Conservation (phyloP, 2,888 invertebrate genomes). For the Ethmia dodecea region DNA sequence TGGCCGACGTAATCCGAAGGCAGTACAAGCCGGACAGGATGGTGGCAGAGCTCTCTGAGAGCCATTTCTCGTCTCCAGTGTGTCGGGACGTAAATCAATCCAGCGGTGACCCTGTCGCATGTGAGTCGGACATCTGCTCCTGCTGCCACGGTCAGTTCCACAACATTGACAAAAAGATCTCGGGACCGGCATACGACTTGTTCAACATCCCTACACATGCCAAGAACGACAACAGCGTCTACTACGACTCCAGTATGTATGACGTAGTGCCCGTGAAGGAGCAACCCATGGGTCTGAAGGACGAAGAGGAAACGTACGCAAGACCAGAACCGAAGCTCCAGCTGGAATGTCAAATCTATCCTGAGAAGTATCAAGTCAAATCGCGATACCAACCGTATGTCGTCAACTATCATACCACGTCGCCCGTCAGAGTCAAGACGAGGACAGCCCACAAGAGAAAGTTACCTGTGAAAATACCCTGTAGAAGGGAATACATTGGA, state of each 20-base stretch:
- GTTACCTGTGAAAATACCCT: neutral
- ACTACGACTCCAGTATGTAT: conserved; percentile 53
- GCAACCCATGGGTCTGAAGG: conserved; percentile 28
- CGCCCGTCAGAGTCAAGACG: neutral
- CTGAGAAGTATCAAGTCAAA: conserved; percentile 17
- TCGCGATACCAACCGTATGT: conserved; percentile 15
- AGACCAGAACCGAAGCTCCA: conserved; percentile 24
- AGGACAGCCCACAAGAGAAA: conserved; percentile 4
- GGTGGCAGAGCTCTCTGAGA: conserved; percentile 32
- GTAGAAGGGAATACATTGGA: too few relatives aligned
- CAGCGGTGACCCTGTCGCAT: conserved; percentile 9
- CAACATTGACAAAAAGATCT: conserved; percentile 40
- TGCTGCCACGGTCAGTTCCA: conserved; percentile 47
- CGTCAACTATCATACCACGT: conserved; percentile 24
- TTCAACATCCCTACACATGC: neutral
- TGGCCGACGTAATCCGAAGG: conserved; percentile 37
- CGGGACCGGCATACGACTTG: neutral
- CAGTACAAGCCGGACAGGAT: conserved; percentile 40
- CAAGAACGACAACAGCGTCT: conserved; percentile 19
- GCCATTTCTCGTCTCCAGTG: conserved; percentile 47
- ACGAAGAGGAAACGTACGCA: conserved; percentile 23
- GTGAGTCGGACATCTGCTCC: conserved; percentile 46
- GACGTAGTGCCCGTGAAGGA: conserved; percentile 61
- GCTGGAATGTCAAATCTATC: conserved; percentile 26
- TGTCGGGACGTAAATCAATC: conserved; percentile 35